Evolutionary conservation across 2,888 invertebrate species (phyloP).

Genomic region (Suillia variegata): DNA sequence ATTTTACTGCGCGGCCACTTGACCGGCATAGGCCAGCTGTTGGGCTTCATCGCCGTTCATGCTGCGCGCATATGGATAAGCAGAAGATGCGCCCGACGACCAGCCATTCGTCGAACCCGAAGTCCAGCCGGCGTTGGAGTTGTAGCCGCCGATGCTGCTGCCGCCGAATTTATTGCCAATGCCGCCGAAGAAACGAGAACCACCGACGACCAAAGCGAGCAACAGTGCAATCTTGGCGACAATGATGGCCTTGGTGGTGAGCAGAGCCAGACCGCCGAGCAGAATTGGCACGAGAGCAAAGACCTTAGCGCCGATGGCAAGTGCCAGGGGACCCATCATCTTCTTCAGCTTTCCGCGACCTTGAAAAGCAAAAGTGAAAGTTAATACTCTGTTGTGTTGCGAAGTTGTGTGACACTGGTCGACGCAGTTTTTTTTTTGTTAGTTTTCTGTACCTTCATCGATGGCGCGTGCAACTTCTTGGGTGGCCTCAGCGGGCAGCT

Average conservation of each 20-base stretch:
- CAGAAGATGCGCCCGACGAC: slow-evolving; percentile 48
- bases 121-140: slow-evolving; percentile 42
- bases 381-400: not conserved
- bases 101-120: slow-evolving; percentile 39
- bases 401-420: too few relatives aligned
- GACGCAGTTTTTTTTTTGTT: not conserved
- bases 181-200: slow-evolving; percentile 71
- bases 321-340: slow-evolving; percentile 70
- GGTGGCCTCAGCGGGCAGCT: slow-evolving; percentile 71
- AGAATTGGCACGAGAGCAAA: slow-evolving; percentile 73
- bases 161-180: slow-evolving; percentile 60
- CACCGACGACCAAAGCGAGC: slow-evolving; percentile 72
- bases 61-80: slow-evolving; percentile 64
- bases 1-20: slow-evolving; percentile 47
- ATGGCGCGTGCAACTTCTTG: slow-evolving; percentile 73
- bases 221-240: slow-evolving; percentile 80
- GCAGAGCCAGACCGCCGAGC: slow-evolving; percentile 73
- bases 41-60: slow-evolving; percentile 70
- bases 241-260: slow-evolving; percentile 78
- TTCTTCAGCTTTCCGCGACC: slow-evolving; percentile 81
- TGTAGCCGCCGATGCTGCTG: slow-evolving; percentile 44
- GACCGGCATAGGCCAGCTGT: slow-evolving; percentile 74
- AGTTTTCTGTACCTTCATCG: slow-evolving; percentile 71
- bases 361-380: slow-evolving; percentile 45
- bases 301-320: slow-evolving; percentile 74